Evolutionary conservation across 2,888 invertebrate genomes (phyloP).

Genomic region (Lasiommata megera): DNA sequence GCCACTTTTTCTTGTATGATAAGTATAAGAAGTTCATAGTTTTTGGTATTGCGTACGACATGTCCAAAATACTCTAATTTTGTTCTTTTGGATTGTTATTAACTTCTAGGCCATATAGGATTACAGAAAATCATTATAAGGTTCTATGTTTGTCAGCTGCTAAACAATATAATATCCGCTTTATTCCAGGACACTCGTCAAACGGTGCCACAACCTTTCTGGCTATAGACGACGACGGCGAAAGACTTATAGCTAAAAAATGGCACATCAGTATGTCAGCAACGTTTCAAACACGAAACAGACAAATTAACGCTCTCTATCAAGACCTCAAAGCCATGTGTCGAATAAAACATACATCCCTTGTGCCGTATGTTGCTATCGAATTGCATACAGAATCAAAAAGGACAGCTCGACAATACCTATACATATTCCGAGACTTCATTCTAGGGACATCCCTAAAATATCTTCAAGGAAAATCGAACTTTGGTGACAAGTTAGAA

Average conservation of each 20-base stretch:
- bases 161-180: neutral
- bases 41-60: too few relatives aligned
- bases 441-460: constrained; percentile 74
- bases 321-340: constrained; percentile 88
- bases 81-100: too few relatives aligned
- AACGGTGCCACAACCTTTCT: constrained; percentile 88
- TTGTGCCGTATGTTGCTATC: constrained; percentile 89
- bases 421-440: constrained; percentile 88
- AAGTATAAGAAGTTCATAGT: too few relatives aligned
- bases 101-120: too few relatives aligned
- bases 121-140: too few relatives aligned
- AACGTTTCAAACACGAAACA: constrained; percentile 69
- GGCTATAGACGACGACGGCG: constrained; percentile 89
- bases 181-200: constrained; percentile 84
- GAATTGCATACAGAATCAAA: constrained; percentile 82
- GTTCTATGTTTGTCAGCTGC: too few relatives aligned
- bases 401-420: constrained; percentile 54
- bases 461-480: constrained; percentile 45
- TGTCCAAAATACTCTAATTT: too few relatives aligned
- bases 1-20: too few relatives aligned
- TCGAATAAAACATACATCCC: constrained; percentile 85
- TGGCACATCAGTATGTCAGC: constrained; percentile 83
- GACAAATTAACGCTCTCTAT: constrained; percentile 85
- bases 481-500: constrained; percentile 56
- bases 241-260: constrained; percentile 87